Base-by-base conservation (phyloP, 2,113 vertebrate genomes). In the Mystacornis crossleyi region DNA sequence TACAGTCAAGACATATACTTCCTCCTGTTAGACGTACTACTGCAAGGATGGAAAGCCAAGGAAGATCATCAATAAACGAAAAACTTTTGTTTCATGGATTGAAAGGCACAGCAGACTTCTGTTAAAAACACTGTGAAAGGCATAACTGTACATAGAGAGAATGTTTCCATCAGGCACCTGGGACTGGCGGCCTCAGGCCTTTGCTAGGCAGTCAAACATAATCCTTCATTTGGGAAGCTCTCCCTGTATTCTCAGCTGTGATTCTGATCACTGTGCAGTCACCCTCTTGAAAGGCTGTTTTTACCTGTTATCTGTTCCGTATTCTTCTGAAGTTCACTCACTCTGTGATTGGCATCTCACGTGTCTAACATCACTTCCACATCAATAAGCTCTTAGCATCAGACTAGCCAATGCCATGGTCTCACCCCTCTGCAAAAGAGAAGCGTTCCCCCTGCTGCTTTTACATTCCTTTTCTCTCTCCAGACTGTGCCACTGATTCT, bases 291-390 rank as follows among this genome's bases (percentile, higher is more conserved):
- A 93, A 67, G 42, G 23, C 66, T 25, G 14, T 86, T 95, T 95
- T 93, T 89, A 43, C 25, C 66, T 89, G 43, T 93, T 92, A 90
- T 45, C 50, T 85, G 33, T 62, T 97, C 93, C 33, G 0, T 33
- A 93, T 91, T 73, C 70, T 54, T 85, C 66, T 89, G 90, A 92
- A 81, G 69, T 86, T 73, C 66, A 43, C 53, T 81, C 34, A 50
- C 51, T 83, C 85, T 80, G 75, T 91, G 74, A 93, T 34, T 80
- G 90, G 36, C 87, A 90, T 89, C 69, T 95, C 79, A 91, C 2
- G 4, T 72, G 77, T 93, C 42, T 84, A 73, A 72, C 26, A 96
- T 33, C 53, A 83, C 25, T 54, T 55, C 64, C 51, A 86, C 60
- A 50, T 82, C 81, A 95, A 96, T 86, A 65, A 77, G 42, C 48